Evolutionary conservation across 2,113 vertebrate genomes (phyloP), one percentile per base, ranked within the genome.

Genomic region (Chrysemys picta): DNA sequence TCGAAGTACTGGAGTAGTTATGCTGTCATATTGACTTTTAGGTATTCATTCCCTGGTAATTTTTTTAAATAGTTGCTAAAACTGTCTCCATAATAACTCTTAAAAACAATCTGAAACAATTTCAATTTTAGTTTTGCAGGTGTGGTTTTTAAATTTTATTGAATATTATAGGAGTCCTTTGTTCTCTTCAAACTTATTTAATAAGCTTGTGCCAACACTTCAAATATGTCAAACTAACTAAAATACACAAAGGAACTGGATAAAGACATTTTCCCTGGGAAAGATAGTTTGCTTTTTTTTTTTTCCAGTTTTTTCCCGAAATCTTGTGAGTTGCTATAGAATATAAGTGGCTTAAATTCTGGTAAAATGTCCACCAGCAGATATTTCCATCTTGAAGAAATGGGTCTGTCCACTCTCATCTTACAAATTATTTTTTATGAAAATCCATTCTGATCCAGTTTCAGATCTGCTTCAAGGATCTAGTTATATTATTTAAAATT

Each of bases 1-100:
- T 75, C 31, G 88, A 92, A 94, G 91, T 82, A 11, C 42, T 91
- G 25, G 85, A 89, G 82, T 89, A 90, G 82, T 96, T 91, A 29
- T 29, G 49, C 75, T 1, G 8, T 80, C 22, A 29, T 47, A 6
- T 89, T 91, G 90, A 91, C 62, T 96, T 95, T 82, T 85, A 14
- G 81, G 52, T 93, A 88, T 95, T 11, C 2, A 21, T 82, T 52
- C 5, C 83, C 47, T 72, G 25, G 13, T 69, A 38, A 52, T 31
- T 7, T 42, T 38, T 75, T 42, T 54, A 42, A 54, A 38, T 54
- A 27, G 24, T 38, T 85, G n/a, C 50, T 85, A 29, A 9, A 85
- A 72, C 45, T 38, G 65, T 53, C 7, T 89, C 53, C 10, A 2
- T 88, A n/a, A 93, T 83, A 92, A 12, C 93, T 25, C 38, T 54